These are phyloP conservation scores for Tiliqua scincoides DNA, from an alignment of 2,113 vertebrate species.

Conservation along the genomic window DNA sequence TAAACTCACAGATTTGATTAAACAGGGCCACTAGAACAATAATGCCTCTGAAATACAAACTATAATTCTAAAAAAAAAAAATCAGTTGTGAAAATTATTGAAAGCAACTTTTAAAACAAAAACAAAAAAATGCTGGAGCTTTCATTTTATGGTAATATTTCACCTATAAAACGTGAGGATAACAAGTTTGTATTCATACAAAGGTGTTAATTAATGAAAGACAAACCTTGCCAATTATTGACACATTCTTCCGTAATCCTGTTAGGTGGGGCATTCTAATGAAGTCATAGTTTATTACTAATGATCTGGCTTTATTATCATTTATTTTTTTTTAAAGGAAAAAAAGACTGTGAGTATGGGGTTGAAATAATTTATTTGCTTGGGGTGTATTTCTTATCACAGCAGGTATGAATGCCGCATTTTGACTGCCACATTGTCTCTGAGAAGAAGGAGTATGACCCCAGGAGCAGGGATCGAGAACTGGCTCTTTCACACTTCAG, in stretches of 20 bases:
- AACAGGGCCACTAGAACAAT: not conserved
- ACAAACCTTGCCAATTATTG: constrained; percentile 84
- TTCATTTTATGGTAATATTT: constrained; percentile 82
- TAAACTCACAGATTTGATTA: not conserved
- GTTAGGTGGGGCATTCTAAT: constrained; percentile 82
- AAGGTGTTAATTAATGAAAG: constrained; percentile 94
- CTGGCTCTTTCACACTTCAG: constrained; percentile 78
- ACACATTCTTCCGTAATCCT: constrained; percentile 79
- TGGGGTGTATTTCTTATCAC: constrained; percentile 80
- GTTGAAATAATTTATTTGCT: constrained; percentile 86
- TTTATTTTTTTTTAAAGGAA: not conserved
- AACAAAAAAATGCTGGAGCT: constrained; percentile 35
- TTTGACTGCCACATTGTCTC: constrained; percentile 74
- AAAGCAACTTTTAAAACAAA: constrained; percentile 59
- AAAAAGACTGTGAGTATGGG: constrained; percentile 38
- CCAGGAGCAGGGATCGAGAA: constrained; percentile 57
- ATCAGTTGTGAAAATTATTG: constrained; percentile 70
- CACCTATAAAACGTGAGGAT: constrained; percentile 79
- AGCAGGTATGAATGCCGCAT: constrained; percentile 81
- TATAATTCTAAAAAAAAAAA: constrained; percentile 57
- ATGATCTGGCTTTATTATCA: constrained; percentile 67
- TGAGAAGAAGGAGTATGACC: constrained; percentile 63
- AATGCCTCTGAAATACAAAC: constrained; percentile 39
- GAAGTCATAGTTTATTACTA: constrained; percentile 78
- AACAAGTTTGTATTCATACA: constrained; percentile 81